These are phyloP conservation scores for Lepidurus couesii DNA, from an alignment of 1,140 invertebrate species.

Conservation along the genomic window DNA sequence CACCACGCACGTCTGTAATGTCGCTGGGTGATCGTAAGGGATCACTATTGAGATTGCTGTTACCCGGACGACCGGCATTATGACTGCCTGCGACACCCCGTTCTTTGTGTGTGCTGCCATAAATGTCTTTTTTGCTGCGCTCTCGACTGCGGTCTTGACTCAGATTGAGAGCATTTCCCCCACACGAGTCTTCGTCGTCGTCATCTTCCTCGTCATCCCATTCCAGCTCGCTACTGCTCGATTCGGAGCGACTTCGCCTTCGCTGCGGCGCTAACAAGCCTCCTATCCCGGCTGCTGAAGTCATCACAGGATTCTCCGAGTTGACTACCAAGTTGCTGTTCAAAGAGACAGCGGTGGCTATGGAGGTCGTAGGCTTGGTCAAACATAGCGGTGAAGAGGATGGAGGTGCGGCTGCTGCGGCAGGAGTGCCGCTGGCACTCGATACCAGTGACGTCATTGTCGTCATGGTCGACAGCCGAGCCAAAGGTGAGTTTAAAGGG, in stretches of 20 bases:
- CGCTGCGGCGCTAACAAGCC: constrained; percentile 40
- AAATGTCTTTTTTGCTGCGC: constrained; percentile 24
- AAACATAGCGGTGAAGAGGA: constrained; percentile 41
- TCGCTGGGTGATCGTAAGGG: constrained; percentile 42
- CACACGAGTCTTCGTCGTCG: constrained; percentile 25
- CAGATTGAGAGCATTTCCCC: constrained; percentile 60
- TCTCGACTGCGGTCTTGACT: constrained; percentile 45
- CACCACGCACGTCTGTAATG: constrained; percentile 39
- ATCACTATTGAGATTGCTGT: constrained; percentile 36
- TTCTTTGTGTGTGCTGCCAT: neutral
- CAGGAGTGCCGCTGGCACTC: neutral
- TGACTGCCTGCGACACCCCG: neutral
- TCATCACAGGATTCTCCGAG: constrained; percentile 40
- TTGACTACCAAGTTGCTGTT: neutral
- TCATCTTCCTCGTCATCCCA: constrained; percentile 34
- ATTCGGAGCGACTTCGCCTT: constrained; percentile 29
- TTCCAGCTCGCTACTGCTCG: constrained; percentile 34
- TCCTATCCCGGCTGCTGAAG: constrained; percentile 39
- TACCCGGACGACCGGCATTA: constrained; percentile 38
- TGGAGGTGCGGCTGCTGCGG: constrained; percentile 37
- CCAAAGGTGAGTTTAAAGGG: neutral
- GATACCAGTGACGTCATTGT: neutral
- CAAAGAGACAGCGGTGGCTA: constrained; percentile 50
- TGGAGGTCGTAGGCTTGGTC: constrained; percentile 51
- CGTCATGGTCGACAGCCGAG: constrained; percentile 8